Percentiles rank a stretch among this genome's conserved stretches.
These are phyloP conservation scores for Zonotrichia albicollis DNA, from an alignment of 2,797 vertebrate genomes.

Conservation along the genomic window DNA sequence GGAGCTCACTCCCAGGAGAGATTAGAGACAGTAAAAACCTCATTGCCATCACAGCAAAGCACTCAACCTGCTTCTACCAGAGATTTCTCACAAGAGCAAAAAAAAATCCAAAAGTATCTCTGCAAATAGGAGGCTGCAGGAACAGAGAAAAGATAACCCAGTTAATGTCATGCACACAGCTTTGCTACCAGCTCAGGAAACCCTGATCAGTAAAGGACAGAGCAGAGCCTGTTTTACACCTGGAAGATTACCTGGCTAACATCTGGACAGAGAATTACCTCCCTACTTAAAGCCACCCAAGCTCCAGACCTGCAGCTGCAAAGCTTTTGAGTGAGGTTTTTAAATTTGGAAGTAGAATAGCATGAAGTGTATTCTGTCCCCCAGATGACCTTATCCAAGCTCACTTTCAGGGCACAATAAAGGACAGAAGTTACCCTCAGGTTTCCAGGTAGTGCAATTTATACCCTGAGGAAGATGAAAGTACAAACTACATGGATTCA, in stretches of 20 bases:
- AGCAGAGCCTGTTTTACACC: background rate
- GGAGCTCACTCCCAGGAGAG: conserved; percentile 26
- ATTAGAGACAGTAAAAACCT: conserved; percentile 25
- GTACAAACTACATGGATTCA: background rate
- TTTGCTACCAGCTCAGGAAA: background rate
- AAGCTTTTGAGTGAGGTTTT: background rate
- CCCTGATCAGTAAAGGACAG: background rate
- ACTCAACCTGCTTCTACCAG: conserved; percentile 33
- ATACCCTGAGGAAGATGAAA: background rate
- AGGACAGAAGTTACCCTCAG: background rate
- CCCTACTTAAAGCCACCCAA: background rate
- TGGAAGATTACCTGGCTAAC: background rate
- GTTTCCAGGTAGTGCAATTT: background rate
- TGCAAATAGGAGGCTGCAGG: background rate
- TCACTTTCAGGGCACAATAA: background rate
- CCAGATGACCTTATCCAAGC: background rate
- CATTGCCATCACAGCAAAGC: background rate
- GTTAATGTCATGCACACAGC: background rate
- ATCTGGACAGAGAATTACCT: background rate
- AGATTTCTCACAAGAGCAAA: conserved; percentile 11
- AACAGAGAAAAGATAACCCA: conserved; percentile 15
- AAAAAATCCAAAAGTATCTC: background rate
- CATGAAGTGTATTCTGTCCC: background rate
- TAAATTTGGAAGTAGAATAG: background rate
- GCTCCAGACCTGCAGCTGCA: background rate